A percentile compares a stretch with the other conserved stretches of the same genome.
Evolutionary conservation across 2,888 invertebrate species (phyloP).

Genomic region (Tortricodes alternella): DNA sequence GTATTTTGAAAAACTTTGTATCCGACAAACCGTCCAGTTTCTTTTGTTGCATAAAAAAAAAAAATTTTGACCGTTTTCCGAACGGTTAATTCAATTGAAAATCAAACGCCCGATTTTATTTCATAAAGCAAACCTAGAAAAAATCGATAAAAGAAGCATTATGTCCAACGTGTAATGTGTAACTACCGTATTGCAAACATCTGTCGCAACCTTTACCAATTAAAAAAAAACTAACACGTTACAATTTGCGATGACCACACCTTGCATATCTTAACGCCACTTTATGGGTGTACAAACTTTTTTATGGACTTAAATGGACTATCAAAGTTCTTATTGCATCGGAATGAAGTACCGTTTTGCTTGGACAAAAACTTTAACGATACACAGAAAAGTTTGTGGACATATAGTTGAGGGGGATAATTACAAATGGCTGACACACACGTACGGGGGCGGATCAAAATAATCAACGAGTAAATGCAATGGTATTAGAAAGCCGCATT

Average conservation of each 20-base stretch:
- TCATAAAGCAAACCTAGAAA: slow-evolving; percentile 1
- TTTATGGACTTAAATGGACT: too few species aligned
- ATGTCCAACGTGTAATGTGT: background rate
- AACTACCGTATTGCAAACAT: slow-evolving; percentile 51
- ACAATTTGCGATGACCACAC: slow-evolving; percentile 44
- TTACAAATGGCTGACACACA: slow-evolving; percentile 39
- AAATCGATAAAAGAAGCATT: too few species aligned
- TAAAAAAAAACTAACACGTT: slow-evolving; percentile 15
- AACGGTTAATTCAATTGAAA: slow-evolving; percentile 33
- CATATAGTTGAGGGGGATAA: slow-evolving; percentile 38
- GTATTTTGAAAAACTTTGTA: too few species aligned
- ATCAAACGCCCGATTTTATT: background rate
- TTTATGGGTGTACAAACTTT: too few species aligned
- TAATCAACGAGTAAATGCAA: slow-evolving; percentile 30
- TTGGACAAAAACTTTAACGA: too few species aligned
- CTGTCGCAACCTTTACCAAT: slow-evolving; percentile 59
- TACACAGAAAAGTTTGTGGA: too few species aligned
- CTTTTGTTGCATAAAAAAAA: too few species aligned
- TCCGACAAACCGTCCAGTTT: too few species aligned
- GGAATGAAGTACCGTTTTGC: too few species aligned
- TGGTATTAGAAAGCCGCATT: background rate
- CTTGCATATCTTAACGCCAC: slow-evolving; percentile 43
- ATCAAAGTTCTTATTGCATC: too few species aligned
- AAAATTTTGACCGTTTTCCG: slow-evolving; percentile 7
- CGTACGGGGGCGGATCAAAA: slow-evolving; percentile 50